Evolutionary conservation across 2,797 vertebrate species (phyloP), one percentile per base, ranked within the genome.

Genomic region (Pachyuromys duprasi): DNA sequence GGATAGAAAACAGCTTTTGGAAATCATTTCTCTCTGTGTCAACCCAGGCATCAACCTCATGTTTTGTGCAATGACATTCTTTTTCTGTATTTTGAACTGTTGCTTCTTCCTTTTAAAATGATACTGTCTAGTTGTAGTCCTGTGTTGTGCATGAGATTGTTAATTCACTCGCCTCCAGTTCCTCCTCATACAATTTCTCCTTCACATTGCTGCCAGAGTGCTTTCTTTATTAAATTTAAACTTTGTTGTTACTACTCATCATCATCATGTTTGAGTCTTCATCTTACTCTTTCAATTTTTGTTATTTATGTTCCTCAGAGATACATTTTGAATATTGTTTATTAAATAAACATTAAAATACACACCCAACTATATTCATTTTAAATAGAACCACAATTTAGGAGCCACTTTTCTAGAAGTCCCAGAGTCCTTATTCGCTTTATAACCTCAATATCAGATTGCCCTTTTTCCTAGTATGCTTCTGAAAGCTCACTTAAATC

Each of bases 281-380:
- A 86, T 89, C 76, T 92, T 15, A 57, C 28, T 89, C 31, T 57
- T 57, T 94, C 65, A 75, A 55, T 18, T 91, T 84, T 89, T 62
- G 9, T 72, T 95, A 69, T 36, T 78, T 45, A 67, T 93, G 5
- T 80, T 88, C 83, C 72, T 49, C 62, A 89, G 55, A 84, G 8
- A 49, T 94, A 45, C 7, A 83, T 87, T 6, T 90, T 57, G 24
- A 88, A 78, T 78, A 53, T 91, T 93, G 49, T 49, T 93, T 93
- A 55, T 83, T 93, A 96, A 72, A 42, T 87, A 74, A 88, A 55
- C 18, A 53, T 91, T 92, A 70, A 69, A 63, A 90, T 65, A 24
- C 5, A 75, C 3, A 55, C 49, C 87, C 31, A 96, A 8, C 15
- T 75, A 28, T 80, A 90, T 72, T 95, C 31, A 88, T 88, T 94